phyloP scores from a whole-genome alignment of 2,113 vertebrate species.

The Vidua chalybeata region DNA sequence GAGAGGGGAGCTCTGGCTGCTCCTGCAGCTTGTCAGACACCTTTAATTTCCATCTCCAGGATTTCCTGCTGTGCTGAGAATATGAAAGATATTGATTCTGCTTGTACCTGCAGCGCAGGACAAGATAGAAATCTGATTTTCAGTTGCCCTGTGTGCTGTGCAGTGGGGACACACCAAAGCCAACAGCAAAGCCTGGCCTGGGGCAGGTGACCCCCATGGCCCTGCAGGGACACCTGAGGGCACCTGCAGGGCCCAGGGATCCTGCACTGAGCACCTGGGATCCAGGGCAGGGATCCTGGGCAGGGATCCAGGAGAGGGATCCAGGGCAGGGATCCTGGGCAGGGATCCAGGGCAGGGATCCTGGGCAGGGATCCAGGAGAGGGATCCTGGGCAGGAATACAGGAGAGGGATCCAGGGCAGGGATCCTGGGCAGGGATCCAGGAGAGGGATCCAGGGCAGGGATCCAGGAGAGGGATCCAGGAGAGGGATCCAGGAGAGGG shows the following conservation, averaged over 20 bases:
- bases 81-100: neutral
- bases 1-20: neutral
- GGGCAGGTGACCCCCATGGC: neutral
- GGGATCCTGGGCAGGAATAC: no score
- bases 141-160: neutral
- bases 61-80: neutral
- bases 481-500: no score
- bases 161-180: neutral
- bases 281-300: neutral
- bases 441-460: no score
- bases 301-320: neutral
- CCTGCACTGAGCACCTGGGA: neutral
- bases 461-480: no score
- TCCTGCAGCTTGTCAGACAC: neutral
- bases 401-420: neutral
- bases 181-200: neutral
- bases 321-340: no score
- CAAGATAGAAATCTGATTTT: neutral
- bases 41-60: conserved; percentile 20
- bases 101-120: neutral
- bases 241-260: neutral
- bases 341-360: no score
- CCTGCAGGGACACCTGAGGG: neutral
- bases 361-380: no score
- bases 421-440: neutral